Evolutionary conservation across 2,888 invertebrate genomes (phyloP).

Genomic region (Cantharis rustica): DNA sequence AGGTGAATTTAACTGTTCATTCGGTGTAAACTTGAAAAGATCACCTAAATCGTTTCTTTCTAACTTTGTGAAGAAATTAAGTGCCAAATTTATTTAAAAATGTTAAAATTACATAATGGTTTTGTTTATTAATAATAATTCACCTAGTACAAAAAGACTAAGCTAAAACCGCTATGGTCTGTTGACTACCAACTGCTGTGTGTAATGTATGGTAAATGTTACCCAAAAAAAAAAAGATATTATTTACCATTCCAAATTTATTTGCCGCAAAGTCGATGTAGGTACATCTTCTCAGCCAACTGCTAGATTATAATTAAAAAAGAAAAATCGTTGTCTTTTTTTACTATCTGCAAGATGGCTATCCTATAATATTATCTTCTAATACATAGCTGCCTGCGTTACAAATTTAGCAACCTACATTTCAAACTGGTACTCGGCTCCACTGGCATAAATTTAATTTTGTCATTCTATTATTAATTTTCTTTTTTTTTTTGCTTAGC

Average conservation of each 20-base stretch:
- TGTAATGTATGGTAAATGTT: slow-evolving; percentile 12
- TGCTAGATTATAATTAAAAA: background rate
- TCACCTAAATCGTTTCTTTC: background rate
- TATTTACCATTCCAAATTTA: background rate
- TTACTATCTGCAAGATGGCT: background rate
- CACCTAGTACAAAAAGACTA: background rate
- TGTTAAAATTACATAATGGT: background rate
- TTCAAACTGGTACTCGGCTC: slow-evolving; percentile 19
- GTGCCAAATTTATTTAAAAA: background rate
- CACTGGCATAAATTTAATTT: slow-evolving; percentile 23
- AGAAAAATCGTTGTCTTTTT: background rate
- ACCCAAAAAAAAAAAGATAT: background rate
- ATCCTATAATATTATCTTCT: background rate
- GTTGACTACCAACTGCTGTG: slow-evolving; percentile 8
- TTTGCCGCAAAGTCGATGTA: background rate
- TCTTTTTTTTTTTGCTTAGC: background rate
- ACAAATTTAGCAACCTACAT: slow-evolving; percentile 25
- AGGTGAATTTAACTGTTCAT: background rate
- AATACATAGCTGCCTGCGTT: slow-evolving; percentile 10
- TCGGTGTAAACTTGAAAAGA: background rate
- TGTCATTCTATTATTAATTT: slow-evolving; percentile 21
- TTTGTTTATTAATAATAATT: background rate
- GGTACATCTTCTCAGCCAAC: background rate
- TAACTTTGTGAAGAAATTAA: background rate
- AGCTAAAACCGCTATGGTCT: background rate